A percentile compares a stretch with the other conserved stretches of the same genome.
phyloP scores from a whole-genome alignment of 2,888 invertebrate genomes.

The Pogonocherus hispidulus region DNA sequence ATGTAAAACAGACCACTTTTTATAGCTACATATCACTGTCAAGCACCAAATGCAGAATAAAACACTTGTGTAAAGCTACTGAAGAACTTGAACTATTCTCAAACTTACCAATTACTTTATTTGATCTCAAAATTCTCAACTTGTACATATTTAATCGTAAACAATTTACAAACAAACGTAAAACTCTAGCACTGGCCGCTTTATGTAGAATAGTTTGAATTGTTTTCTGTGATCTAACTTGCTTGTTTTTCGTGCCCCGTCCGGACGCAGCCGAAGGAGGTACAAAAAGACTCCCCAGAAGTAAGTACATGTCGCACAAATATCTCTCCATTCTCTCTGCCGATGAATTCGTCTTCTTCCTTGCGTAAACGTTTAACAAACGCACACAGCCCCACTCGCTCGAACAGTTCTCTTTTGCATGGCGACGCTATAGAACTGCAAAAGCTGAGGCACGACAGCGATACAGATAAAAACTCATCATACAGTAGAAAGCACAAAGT shows the following conservation, averaged over 20 bases:
- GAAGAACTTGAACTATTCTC: no score
- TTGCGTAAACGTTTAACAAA: constrained; percentile 57
- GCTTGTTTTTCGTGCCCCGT: constrained; percentile 54
- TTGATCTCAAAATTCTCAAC: background rate
- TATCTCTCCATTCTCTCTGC: constrained; percentile 56
- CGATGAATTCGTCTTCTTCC: constrained; percentile 50
- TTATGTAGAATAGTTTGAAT: constrained; percentile 24
- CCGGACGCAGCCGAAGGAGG: constrained; percentile 66
- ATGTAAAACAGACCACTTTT: no score
- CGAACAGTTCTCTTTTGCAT: constrained; percentile 42
- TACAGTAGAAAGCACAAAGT: constrained; percentile 48
- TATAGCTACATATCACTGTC: no score
- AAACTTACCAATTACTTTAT: no score
- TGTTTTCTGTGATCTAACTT: constrained; percentile 43
- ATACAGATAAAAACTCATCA: constrained; percentile 38
- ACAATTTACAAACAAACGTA: background rate
- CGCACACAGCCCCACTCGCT: constrained; percentile 40
- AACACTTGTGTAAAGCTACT: no score
- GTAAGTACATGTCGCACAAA: constrained; percentile 66
- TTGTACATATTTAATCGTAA: constrained; percentile 4
- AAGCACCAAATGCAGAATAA: no score
- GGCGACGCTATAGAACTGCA: constrained; percentile 52
- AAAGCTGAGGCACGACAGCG: constrained; percentile 49
- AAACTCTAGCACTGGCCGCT: constrained; percentile 6
- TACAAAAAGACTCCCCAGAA: constrained; percentile 64